Conservation (phyloP, 1,140 invertebrate species). For the Ptiloglossa arizonensis region DNA sequence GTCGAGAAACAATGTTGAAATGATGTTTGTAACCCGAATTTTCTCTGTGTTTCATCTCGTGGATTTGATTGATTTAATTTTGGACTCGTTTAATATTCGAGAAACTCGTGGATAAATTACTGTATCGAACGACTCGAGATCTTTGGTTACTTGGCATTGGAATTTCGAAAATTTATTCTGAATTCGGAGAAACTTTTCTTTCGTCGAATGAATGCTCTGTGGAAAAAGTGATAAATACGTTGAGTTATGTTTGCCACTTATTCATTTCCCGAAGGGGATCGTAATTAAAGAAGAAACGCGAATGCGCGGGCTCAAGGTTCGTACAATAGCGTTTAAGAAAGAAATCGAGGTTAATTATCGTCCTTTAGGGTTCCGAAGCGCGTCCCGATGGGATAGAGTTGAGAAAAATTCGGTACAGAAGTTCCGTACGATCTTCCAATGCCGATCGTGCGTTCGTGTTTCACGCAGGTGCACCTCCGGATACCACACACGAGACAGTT, state of each 20-base stretch:
- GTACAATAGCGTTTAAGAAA: neutral
- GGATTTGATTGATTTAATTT: too few species aligned
- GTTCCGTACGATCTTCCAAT: slow-evolving; percentile 22
- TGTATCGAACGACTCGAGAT: too few species aligned
- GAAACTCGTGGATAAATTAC: too few species aligned
- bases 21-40: too few species aligned
- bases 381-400: neutral
- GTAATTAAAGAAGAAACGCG: neutral
- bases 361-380: neutral
- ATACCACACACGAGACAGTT: slow-evolving; percentile 21
- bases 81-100: too few species aligned
- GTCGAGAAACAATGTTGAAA: too few species aligned
- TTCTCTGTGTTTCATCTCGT: too few species aligned
- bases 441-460: slow-evolving; percentile 28
- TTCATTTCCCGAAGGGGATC: neutral
- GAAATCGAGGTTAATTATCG: slow-evolving; percentile 12
- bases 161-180: too few species aligned
- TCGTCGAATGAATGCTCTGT: too few species aligned
- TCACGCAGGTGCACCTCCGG: slow-evolving; percentile 26
- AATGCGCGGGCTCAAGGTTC: neutral
- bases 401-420: slow-evolving; percentile 9
- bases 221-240: too few species aligned
- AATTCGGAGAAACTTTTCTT: too few species aligned
- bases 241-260: neutral
- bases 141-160: too few species aligned